These are phyloP conservation scores for Ephydatia muelleri DNA, from an alignment of 37 sponge, comb jelly and placozoan species.

Conservation along the genomic window DNA sequence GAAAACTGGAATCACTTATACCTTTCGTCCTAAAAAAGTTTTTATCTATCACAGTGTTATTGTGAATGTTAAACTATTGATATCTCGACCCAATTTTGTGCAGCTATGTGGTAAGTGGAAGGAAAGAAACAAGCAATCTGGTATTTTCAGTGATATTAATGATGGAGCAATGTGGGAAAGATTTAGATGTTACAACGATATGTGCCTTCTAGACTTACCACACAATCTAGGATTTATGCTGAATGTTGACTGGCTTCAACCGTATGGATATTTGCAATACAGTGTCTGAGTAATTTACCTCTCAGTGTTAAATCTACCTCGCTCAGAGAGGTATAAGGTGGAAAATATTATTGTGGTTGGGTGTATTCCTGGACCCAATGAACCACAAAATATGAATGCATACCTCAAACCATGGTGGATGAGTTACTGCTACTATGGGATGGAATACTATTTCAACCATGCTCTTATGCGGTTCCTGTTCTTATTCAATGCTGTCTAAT, in stretches of 20 bases:
- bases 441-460: conserved; percentile 33
- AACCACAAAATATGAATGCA: conserved; percentile 49
- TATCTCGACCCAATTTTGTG: neutral
- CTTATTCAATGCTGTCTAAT: conserved; percentile 13
- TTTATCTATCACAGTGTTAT: no score
- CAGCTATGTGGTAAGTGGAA: neutral
- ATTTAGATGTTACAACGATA: conserved; percentile 22
- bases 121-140: neutral
- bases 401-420: conserved; percentile 47
- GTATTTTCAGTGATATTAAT: conserved; percentile 42
- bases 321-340: conserved; percentile 26
- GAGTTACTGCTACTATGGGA: conserved; percentile 40
- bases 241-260: conserved; percentile 60
- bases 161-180: conserved; percentile 64
- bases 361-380: conserved; percentile 63
- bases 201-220: conserved; percentile 7
- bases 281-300: conserved; percentile 70
- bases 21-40: neutral
- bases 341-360: conserved; percentile 54
- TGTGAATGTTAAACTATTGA: neutral
- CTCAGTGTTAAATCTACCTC: conserved; percentile 52
- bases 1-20: neutral
- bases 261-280: conserved; percentile 36
- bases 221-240: conserved; percentile 21
- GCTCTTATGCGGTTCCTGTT: neutral